phyloP scores from a whole-genome alignment of 2,888 invertebrate species.

The Chymomyza caudatula region DNA sequence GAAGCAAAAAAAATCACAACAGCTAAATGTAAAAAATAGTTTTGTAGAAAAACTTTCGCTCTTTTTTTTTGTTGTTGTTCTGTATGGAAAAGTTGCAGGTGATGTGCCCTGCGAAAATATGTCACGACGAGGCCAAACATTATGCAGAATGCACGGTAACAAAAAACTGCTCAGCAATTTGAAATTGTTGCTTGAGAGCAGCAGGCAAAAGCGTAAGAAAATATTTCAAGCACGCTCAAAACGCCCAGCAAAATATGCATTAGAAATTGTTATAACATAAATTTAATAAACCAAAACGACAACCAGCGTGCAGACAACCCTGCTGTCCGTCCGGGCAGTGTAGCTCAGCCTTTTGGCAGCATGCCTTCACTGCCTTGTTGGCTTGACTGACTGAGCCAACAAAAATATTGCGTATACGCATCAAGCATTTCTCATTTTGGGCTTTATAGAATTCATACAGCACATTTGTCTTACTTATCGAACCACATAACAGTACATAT shows the following conservation, averaged over 20 bases:
- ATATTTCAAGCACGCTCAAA: conserved; percentile 61
- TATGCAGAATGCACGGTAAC: neutral
- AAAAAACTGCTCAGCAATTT: neutral
- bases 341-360: conserved; percentile 18
- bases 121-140: conserved; percentile 24
- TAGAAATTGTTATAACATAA: conserved; percentile 68
- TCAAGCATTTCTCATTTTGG: conserved; percentile 47
- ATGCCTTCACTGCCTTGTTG: conserved; percentile 9
- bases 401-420: conserved; percentile 49
- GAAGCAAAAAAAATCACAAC: neutral
- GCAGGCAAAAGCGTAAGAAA: conserved; percentile 11
- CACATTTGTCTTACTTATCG: conserved; percentile 68
- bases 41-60: neutral
- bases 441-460: conserved; percentile 56
- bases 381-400: conserved; percentile 37
- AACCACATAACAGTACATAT: neutral
- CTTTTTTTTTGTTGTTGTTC: neutral
- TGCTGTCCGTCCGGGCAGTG: conserved; percentile 30
- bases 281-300: conserved; percentile 60
- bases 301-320: conserved; percentile 28
- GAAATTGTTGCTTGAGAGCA: neutral
- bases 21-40: neutral
- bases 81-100: conserved; percentile 47
- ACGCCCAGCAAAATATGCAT: conserved; percentile 55
- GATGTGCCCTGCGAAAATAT: conserved; percentile 35